A percentile compares a stretch with the other conserved stretches of the same genome.
phyloP scores from a whole-genome alignment of 1,140 invertebrate genomes.

The Eueides isabella region DNA sequence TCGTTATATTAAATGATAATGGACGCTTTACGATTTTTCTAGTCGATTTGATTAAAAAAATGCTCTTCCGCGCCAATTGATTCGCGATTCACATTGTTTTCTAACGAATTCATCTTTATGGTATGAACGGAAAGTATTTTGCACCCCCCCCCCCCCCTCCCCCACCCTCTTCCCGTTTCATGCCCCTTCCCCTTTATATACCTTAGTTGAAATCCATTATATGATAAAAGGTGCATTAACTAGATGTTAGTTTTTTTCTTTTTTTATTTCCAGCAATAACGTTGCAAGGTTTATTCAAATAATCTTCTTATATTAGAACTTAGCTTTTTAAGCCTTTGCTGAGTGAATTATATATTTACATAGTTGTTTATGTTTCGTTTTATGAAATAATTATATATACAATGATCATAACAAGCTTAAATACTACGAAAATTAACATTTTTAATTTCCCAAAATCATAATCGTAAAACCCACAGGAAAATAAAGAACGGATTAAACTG shows the following conservation, averaged over 20 bases:
- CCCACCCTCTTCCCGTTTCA: too few species aligned
- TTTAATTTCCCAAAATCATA: too few species aligned
- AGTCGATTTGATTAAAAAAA: conserved; percentile 66
- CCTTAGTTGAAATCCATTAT: conserved; percentile 8
- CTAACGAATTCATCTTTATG: conserved; percentile 9
- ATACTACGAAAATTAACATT: too few species aligned
- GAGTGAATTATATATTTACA: too few species aligned
- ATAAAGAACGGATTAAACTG: too few species aligned
- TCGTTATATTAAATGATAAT: conserved; percentile 68
- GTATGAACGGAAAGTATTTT: not conserved
- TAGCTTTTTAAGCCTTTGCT: too few species aligned
- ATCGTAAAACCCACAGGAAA: too few species aligned
- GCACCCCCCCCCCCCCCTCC: not conserved
- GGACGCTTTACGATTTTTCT: conserved; percentile 54
- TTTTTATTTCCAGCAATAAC: not conserved
- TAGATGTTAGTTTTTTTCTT: conserved; percentile 5
- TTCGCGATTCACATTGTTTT: conserved; percentile 32
- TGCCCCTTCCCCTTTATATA: not conserved
- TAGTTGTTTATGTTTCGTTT: too few species aligned
- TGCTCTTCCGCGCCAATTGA: conserved; percentile 56
- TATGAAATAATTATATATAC: too few species aligned
- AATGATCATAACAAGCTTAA: too few species aligned
- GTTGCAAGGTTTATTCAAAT: not conserved
- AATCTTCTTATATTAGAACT: not conserved
- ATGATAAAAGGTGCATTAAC: conserved; percentile 7